These are phyloP conservation scores for Metalampra italica DNA, from an alignment of 2,888 invertebrate species.

Conservation along the genomic window DNA sequence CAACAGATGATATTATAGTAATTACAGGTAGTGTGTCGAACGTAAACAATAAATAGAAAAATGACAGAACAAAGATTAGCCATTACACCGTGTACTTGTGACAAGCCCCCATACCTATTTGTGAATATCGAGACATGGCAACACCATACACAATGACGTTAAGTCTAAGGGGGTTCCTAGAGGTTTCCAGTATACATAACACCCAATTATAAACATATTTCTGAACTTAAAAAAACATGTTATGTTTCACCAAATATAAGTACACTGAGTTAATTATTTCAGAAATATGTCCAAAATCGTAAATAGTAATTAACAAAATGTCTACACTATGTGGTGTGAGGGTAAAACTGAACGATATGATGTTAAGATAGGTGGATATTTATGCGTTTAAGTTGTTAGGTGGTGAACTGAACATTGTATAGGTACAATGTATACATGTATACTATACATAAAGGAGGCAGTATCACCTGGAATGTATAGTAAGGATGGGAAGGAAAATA, in stretches of 20 bases:
- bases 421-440: no score
- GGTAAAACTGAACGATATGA: slow-evolving; percentile 46
- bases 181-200: slow-evolving; percentile 35
- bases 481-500: slow-evolving; percentile 15
- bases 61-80: slow-evolving; percentile 72
- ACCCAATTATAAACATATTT: slow-evolving; percentile 36
- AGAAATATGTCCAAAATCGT: slow-evolving; percentile 23
- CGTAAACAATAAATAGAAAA: slow-evolving; percentile 21
- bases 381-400: slow-evolving; percentile 36
- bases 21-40: not conserved
- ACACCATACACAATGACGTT: slow-evolving; percentile 66
- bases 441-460: slow-evolving; percentile 10
- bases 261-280: not conserved
- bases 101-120: slow-evolving; percentile 67
- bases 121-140: slow-evolving; percentile 65
- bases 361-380: slow-evolving; percentile 42
- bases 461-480: slow-evolving; percentile 9
- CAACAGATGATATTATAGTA: no score
- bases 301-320: slow-evolving; percentile 31
- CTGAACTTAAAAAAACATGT: slow-evolving; percentile 12
- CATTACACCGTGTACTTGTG: slow-evolving; percentile 69
- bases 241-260: no score
- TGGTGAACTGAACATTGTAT: slow-evolving; percentile 27
- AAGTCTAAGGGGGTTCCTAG: slow-evolving; percentile 29
- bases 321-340: slow-evolving; percentile 64